Evolutionary conservation across 2,888 invertebrate genomes (phyloP), one percentile per base, ranked within the genome.

Genomic region (Strigamia maritima): DNA sequence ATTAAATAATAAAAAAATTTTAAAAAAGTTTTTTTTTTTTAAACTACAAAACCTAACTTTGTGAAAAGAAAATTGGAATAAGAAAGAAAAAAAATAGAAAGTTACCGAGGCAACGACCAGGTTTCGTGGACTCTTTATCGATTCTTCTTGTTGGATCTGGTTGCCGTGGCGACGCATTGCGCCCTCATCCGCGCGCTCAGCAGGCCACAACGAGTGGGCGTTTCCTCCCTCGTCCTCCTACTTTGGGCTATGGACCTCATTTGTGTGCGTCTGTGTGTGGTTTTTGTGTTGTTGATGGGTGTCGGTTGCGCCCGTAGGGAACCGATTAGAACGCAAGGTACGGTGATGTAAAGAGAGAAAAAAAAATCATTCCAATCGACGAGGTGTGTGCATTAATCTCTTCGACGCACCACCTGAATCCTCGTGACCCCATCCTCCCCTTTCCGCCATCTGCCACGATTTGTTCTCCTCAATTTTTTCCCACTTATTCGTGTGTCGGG

Each of bases 131-230:
- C 60, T 22, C 22, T 65, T 65, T 65, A 65, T 65, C 60, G 60
- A 65, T 65, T 24, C 22, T 22, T 65, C 60, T 1, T 12, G 60
- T 65, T 65, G 24, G 60, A 65, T 65, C 60, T 22, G 22, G 60
- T 65, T 65, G 60, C 60, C 60, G 12, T n/a, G 60, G 24, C 60
- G 60, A 65, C 60, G 60, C 60, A 65, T 65, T 65, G 60, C 60
- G 60, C 60, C 60, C 60, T 65, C 60, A 65, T 65, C 60, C 60
- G 60, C 60, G 24, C 60, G 60, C 60, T 65, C 60, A 65, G 60
- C 60, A 65, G 60, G 60, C 60, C 60, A 65, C 60, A 65, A 65
- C 60, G 60, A 65, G 60, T 65, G 60, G 60, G 60, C 60, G 60
- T 65, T 65, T 65, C 60, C 60, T 65, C 22, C 60, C 60, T 65